Percentiles rank a stretch among this genome's conserved stretches.
Conservation (phyloP, 2,797 vertebrate genomes). For the Huso huso region DNA sequence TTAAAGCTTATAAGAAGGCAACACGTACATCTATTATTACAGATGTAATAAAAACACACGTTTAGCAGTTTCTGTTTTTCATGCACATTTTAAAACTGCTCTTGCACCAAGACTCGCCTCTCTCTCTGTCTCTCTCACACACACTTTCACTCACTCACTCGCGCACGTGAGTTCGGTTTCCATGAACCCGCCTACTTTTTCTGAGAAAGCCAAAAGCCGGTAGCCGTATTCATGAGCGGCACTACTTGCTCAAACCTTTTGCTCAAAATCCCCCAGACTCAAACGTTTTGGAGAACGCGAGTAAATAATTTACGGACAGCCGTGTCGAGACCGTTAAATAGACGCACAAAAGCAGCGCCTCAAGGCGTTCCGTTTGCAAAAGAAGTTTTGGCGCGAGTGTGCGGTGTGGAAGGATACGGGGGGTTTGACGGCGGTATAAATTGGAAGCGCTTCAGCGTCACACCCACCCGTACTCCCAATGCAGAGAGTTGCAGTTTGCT, state of each 20-base stretch:
- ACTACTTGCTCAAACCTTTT: neutral
- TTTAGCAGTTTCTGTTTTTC: too few species aligned
- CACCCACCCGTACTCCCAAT: constrained; percentile 43
- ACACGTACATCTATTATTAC: too few species aligned
- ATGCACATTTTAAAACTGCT: too few species aligned
- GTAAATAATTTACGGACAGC: neutral
- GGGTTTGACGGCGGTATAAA: constrained; percentile 26
- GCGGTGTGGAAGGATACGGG: constrained; percentile 32
- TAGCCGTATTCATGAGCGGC: neutral
- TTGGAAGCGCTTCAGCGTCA: constrained; percentile 31
- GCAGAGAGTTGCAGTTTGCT: too few species aligned
- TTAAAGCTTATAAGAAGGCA: too few species aligned
- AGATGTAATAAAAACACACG: too few species aligned
- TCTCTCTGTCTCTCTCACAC: too few species aligned
- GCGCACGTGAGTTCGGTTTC: constrained; percentile 48
- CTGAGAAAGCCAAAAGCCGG: constrained; percentile 44
- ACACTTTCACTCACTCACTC: constrained; percentile 12
- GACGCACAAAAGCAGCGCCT: rapidly evolving
- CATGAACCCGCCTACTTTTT: constrained; percentile 50
- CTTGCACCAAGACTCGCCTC: too few species aligned
- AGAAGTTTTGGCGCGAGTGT: constrained; percentile 60
- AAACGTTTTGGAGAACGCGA: constrained; percentile 15
- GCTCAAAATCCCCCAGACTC: rapidly evolving
- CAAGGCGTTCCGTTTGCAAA: rapidly evolving
- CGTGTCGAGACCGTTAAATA: rapidly evolving